Percentiles rank a stretch among this genome's conserved stretches.
Evolutionary conservation across 1,140 invertebrate genomes (phyloP).

Genomic region (Pseudomyrmex pallidus): DNA sequence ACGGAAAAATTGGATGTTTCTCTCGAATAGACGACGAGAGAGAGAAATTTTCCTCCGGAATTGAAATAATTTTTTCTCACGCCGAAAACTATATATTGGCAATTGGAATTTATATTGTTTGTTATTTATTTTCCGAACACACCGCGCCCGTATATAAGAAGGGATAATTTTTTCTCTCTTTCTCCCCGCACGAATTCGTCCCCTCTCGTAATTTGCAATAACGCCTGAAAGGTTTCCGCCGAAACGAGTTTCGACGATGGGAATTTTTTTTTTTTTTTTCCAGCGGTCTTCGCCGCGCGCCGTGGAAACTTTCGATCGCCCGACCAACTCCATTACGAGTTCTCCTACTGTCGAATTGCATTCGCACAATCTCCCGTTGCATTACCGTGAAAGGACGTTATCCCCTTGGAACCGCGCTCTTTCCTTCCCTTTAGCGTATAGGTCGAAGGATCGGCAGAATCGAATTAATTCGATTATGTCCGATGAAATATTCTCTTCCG

Average conservation of each 20-base stretch:
- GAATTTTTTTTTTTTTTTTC: slow-evolving; percentile 25
- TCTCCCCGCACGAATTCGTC: slow-evolving; percentile 52
- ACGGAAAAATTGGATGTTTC: neutral
- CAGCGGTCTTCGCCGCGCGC: neutral
- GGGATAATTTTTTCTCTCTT: slow-evolving; percentile 30
- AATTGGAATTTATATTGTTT: neutral
- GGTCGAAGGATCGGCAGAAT: slow-evolving; percentile 25
- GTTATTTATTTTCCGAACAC: slow-evolving; percentile 26
- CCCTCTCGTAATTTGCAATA: slow-evolving; percentile 55
- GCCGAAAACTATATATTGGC: neutral
- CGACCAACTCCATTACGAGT: slow-evolving; percentile 54
- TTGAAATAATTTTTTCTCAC: neutral
- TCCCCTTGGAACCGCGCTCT: slow-evolving; percentile 26
- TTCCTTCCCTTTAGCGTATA: neutral
- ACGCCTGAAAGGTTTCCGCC: slow-evolving; percentile 60
- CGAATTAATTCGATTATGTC: slow-evolving; percentile 58
- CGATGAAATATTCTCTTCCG: slow-evolving; percentile 19
- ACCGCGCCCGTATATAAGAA: neutral
- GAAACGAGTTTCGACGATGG: slow-evolving; percentile 55
- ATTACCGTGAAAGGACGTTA: slow-evolving; percentile 61
- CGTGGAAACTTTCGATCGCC: slow-evolving; percentile 58
- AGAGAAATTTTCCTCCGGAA: no score
- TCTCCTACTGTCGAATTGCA: slow-evolving; percentile 55
- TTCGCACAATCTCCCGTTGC: slow-evolving; percentile 54
- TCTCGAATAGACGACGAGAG: no score